Conservation (phyloP, 2,888 invertebrate genomes). For the Seladonia tumulorum region DNA sequence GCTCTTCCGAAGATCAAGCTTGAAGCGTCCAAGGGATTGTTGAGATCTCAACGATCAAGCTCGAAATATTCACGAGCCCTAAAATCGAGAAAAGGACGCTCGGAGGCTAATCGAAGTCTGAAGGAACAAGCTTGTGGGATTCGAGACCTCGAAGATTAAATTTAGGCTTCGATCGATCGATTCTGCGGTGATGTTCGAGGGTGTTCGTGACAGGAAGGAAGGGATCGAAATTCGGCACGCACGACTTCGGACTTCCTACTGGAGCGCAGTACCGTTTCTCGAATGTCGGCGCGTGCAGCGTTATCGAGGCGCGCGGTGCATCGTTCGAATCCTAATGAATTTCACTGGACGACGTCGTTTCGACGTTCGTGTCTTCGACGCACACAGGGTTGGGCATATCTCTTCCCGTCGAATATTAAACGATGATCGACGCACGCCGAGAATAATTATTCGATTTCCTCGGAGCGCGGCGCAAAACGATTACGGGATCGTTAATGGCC, state of each 20-base stretch:
- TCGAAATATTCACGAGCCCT: too few relatives aligned
- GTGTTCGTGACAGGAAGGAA: not conserved
- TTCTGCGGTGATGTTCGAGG: not conserved
- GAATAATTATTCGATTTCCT: conserved; percentile 41
- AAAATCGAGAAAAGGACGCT: too few relatives aligned
- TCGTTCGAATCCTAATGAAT: conserved; percentile 64
- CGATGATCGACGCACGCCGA: conserved; percentile 21
- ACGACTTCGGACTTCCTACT: conserved; percentile 54
- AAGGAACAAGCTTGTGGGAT: too few relatives aligned
- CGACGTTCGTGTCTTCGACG: conserved; percentile 5
- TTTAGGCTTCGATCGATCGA: not conserved
- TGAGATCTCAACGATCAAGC: too few relatives aligned
- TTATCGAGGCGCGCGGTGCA: conserved; percentile 50
- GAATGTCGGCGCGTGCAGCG: conserved; percentile 50
- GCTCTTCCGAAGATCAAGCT: too few relatives aligned
- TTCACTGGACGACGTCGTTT: conserved; percentile 29
- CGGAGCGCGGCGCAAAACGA: not conserved
- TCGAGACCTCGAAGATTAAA: too few relatives aligned
- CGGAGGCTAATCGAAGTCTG: too few relatives aligned
- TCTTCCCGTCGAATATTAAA: conserved; percentile 55
- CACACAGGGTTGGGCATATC: conserved; percentile 47
- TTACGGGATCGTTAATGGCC: not conserved
- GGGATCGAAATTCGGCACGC: conserved; percentile 7
- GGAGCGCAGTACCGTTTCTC: conserved; percentile 56
- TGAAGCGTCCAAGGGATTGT: too few relatives aligned